A percentile compares a stretch with the other conserved stretches of the same genome.
These are phyloP conservation scores for Xestoiulus laeticollis DNA, from an alignment of 2,888 invertebrate species.

Conservation along the genomic window DNA sequence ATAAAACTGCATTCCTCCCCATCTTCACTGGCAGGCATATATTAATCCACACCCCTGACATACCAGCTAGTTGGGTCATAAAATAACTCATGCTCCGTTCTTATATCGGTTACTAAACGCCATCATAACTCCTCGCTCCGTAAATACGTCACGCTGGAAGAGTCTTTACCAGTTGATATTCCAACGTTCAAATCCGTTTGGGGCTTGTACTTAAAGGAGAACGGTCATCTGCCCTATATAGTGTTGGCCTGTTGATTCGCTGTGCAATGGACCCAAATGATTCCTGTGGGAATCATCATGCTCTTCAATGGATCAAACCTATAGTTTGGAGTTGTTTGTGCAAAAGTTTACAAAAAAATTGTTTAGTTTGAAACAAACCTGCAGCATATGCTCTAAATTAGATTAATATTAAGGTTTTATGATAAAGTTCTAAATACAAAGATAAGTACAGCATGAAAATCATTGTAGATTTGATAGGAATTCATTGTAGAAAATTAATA, in stretches of 20 bases:
- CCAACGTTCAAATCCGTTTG: background rate
- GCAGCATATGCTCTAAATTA: too few species aligned
- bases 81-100: constrained; percentile 9
- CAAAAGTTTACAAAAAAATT: background rate
- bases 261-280: background rate
- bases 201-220: background rate
- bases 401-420: too few species aligned
- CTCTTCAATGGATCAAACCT: too few species aligned
- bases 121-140: background rate
- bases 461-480: too few species aligned
- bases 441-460: too few species aligned
- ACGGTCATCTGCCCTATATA: background rate
- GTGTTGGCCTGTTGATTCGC: background rate
- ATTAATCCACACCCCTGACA: constrained; percentile 3
- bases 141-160: background rate
- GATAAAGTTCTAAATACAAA: too few species aligned
- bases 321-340: background rate
- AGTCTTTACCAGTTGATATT: constrained; percentile 16
- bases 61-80: background rate
- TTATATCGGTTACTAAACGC: constrained; percentile 23
- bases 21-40: background rate
- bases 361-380: too few species aligned
- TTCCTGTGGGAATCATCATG: background rate
- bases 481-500: too few species aligned
- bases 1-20: constrained; percentile 23